Conservation (phyloP, 2,888 invertebrate genomes). For the Cheilosia vulpina region DNA sequence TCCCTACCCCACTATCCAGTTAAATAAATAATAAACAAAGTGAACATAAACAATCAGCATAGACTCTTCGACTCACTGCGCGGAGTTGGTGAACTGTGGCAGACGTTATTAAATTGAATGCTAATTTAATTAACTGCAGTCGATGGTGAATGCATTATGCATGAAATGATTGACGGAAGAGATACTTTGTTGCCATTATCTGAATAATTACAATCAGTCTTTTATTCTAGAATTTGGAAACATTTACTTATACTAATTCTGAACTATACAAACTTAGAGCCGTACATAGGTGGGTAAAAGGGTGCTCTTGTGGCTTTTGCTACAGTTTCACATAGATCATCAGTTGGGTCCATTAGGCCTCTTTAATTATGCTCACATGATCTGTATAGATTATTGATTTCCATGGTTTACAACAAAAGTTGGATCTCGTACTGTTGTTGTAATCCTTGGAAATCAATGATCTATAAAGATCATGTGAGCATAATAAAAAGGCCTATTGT, state of each 20-base stretch:
- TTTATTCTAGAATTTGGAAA: neutral
- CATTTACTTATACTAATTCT: neutral
- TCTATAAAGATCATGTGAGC: too few species aligned
- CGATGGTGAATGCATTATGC: conserved; percentile 37
- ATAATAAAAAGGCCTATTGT: too few species aligned
- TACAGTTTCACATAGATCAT: too few species aligned
- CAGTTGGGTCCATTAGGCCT: too few species aligned
- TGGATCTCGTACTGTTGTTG: too few species aligned
- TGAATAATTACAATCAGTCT: conserved; percentile 13
- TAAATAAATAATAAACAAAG: conserved; percentile 17
- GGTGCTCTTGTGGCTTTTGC: too few species aligned
- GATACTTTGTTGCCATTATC: conserved; percentile 8
- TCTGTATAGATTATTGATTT: too few species aligned
- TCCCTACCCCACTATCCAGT: neutral
- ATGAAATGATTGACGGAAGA: conserved; percentile 29
- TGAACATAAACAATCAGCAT: conserved; percentile 28
- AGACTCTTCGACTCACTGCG: neutral
- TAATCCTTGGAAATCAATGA: too few species aligned
- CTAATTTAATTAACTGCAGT: conserved; percentile 55
- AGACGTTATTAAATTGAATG: conserved; percentile 35
- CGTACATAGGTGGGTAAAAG: too few species aligned
- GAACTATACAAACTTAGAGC: too few species aligned
- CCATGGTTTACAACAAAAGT: too few species aligned
- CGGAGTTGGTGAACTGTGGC: conserved; percentile 14
- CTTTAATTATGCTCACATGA: too few species aligned